A percentile compares a stretch with the other conserved stretches of the same genome.
These are phyloP conservation scores for Solen grandis DNA, from an alignment of 1,140 invertebrate species.

Conservation along the genomic window DNA sequence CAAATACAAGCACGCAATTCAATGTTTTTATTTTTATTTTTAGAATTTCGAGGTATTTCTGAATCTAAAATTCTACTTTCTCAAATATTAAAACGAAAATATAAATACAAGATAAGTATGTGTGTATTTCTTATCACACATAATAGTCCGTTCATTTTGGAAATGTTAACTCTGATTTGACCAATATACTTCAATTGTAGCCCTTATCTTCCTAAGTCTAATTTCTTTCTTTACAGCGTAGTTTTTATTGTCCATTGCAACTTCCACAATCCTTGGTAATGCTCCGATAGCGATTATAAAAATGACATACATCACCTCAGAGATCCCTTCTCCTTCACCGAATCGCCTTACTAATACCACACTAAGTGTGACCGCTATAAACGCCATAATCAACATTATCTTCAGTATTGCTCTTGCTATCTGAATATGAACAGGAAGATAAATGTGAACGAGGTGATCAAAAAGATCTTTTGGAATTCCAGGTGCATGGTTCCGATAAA, in stretches of 20 bases:
- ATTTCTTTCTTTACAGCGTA: conserved; percentile 8
- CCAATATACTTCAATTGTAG: background rate
- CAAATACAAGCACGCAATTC: too few relatives aligned
- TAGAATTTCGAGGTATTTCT: too few relatives aligned
- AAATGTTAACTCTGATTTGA: too few relatives aligned
- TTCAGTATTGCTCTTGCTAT: conserved; percentile 10
- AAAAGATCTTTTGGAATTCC: conserved; percentile 25
- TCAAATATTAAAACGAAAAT: too few relatives aligned
- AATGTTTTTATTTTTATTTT: too few relatives aligned
- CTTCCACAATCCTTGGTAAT: conserved; percentile 6
- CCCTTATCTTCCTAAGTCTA: background rate
- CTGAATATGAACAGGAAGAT: conserved; percentile 21
- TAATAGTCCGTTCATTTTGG: too few relatives aligned
- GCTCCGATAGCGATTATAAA: conserved; percentile 21
- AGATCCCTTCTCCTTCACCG: conserved; percentile 5
- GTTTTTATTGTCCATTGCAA: background rate
- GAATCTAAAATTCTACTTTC: too few relatives aligned
- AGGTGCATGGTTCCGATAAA: background rate
- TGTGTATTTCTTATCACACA: too few relatives aligned
- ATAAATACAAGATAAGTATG: too few relatives aligned
- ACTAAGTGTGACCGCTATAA: conserved; percentile 5
- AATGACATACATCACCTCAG: conserved; percentile 38
- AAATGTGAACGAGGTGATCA: background rate
- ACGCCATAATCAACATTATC: background rate
- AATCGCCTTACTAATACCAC: background rate